These are phyloP conservation scores for Cygnus olor DNA, from an alignment of 2,797 vertebrate genomes.

Conservation along the genomic window DNA sequence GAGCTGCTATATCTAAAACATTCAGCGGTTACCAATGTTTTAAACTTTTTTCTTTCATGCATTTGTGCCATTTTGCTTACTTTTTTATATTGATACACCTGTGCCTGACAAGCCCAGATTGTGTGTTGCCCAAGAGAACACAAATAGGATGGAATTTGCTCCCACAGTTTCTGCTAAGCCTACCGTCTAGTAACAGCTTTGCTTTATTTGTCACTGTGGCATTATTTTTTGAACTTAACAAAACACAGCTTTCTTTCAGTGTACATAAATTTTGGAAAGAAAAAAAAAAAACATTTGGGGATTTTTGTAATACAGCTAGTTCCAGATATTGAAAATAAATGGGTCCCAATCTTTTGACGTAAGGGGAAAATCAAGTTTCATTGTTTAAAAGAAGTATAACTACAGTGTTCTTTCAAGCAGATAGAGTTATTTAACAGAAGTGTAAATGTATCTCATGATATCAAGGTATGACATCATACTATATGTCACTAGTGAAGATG, in stretches of 20 bases:
- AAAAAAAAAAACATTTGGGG: not conserved
- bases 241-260: not conserved
- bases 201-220: not conserved
- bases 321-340: not conserved
- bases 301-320: not conserved
- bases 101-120: not conserved
- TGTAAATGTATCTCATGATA: not conserved
- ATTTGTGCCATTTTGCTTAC: not conserved
- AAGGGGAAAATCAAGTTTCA: not conserved
- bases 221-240: not conserved
- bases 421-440: not conserved
- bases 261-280: fast-evolving
- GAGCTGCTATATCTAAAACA: not conserved
- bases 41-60: not conserved
- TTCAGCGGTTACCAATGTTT: not conserved
- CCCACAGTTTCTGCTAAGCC: not conserved
- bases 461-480: not conserved
- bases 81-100: not conserved
- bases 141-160: not conserved
- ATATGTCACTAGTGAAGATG: not conserved
- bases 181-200: not conserved
- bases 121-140: not conserved
- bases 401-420: not conserved
- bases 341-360: not conserved
- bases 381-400: not conserved